Evolutionary conservation across 2,888 invertebrate species (phyloP).

Genomic region (Calameuta filiformis): DNA sequence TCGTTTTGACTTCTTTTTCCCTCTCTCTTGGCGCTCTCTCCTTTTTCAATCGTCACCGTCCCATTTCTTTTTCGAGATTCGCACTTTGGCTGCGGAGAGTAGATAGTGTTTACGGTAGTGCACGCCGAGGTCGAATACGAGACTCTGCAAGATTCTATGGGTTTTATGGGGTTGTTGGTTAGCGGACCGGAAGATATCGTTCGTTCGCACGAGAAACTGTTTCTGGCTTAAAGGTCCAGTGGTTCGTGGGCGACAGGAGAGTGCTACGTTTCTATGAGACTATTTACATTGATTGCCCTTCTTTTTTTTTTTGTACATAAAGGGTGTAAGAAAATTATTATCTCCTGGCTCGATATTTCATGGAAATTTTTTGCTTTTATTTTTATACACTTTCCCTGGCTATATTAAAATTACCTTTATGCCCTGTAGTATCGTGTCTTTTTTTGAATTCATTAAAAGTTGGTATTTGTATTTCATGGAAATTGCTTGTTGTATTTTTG

Average conservation of each 20-base stretch:
- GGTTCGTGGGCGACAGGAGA: background rate
- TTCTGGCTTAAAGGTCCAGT: constrained; percentile 10
- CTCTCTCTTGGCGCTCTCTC: background rate
- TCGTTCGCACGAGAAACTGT: constrained; percentile 16
- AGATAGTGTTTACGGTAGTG: constrained; percentile 15
- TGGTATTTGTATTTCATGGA: background rate
- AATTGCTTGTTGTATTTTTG: too few species aligned
- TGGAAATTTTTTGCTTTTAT: too few species aligned
- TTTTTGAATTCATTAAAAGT: background rate
- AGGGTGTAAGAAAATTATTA: background rate
- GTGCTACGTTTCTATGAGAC: background rate
- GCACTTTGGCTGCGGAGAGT: constrained; percentile 4
- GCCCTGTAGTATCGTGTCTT: too few species aligned
- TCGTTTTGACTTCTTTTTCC: constrained; percentile 38
- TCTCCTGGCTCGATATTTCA: too few species aligned
- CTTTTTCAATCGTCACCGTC: background rate
- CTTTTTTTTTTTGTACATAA: background rate
- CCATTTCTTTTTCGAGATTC: background rate
- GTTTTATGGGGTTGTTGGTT: constrained; percentile 39
- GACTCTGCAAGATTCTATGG: constrained; percentile 21
- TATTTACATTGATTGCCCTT: background rate
- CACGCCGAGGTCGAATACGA: background rate
- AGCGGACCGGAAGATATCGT: constrained; percentile 37
- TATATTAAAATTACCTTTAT: too few species aligned
- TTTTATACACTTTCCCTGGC: too few species aligned